phyloP scores from a whole-genome alignment of 2,113 vertebrate species.

The Columba livia region DNA sequence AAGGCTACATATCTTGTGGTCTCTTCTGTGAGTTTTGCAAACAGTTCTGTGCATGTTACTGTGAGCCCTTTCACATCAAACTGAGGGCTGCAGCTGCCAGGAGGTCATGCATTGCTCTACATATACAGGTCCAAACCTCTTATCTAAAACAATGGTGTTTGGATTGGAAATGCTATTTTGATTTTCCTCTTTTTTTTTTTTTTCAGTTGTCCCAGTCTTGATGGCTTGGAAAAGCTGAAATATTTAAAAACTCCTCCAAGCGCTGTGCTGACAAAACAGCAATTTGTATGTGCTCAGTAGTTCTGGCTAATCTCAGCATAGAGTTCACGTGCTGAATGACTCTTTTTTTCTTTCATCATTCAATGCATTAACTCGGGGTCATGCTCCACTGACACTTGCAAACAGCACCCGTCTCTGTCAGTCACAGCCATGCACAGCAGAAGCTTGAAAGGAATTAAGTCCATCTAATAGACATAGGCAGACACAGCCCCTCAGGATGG shows the following conservation, averaged over 20 bases:
- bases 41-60: neutral
- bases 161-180: slow-evolving; percentile 33
- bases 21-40: neutral
- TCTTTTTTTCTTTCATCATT: slow-evolving; percentile 60
- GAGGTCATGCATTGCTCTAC: neutral
- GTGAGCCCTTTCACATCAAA: neutral
- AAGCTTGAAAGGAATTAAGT: slow-evolving; percentile 47
- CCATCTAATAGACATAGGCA: neutral
- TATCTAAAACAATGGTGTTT: slow-evolving; percentile 11
- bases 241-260: slow-evolving; percentile 37
- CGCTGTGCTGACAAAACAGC: neutral
- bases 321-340: slow-evolving; percentile 59
- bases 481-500: neutral
- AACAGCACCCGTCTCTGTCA: slow-evolving; percentile 55
- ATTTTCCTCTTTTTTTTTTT: neutral
- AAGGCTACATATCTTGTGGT: neutral
- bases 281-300: slow-evolving; percentile 30
- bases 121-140: slow-evolving; percentile 11
- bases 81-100: neutral
- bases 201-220: slow-evolving; percentile 21
- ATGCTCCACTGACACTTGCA: slow-evolving; percentile 58
- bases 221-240: slow-evolving; percentile 40
- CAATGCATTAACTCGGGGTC: slow-evolving; percentile 61
- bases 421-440: slow-evolving; percentile 33
- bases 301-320: slow-evolving; percentile 47